These are phyloP conservation scores for Micropoecilia bifurca DNA, from an alignment of 2,797 vertebrate species.

Conservation along the genomic window DNA sequence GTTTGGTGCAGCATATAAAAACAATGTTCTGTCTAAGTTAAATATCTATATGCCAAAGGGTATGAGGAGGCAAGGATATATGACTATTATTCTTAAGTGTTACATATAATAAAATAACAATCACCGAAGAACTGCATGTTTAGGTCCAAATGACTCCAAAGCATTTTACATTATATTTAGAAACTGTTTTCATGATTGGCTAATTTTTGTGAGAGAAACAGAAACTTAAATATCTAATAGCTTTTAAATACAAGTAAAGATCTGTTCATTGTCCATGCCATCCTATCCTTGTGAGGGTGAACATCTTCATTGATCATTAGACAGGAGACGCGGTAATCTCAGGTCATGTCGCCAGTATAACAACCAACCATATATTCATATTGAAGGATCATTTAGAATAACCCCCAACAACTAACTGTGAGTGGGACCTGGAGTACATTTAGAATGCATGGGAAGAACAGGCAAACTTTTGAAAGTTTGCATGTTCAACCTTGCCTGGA, in stretches of 20 bases:
- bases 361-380: not conserved
- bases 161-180: too few relatives aligned
- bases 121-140: not conserved
- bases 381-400: not conserved
- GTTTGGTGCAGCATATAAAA: not conserved
- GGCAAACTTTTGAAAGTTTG: not conserved
- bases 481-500: too few relatives aligned
- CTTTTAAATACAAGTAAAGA: not conserved
- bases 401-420: not conserved
- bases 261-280: not conserved
- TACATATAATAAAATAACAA: not conserved
- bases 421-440: not conserved
- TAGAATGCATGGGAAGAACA: not conserved
- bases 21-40: not conserved
- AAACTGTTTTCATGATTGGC: not conserved
- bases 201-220: not conserved
- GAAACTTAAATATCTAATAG: not conserved
- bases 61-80: not conserved
- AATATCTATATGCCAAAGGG: not conserved
- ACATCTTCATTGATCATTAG: not conserved
- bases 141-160: too few relatives aligned
- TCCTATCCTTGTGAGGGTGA: not conserved
- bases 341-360: not conserved
- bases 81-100: not conserved
- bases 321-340: not conserved